Percentiles rank a stretch among this genome's conserved stretches.
These are phyloP conservation scores for Subacronicta megacephala DNA, from an alignment of 2,888 invertebrate species.

Conservation along the genomic window DNA sequence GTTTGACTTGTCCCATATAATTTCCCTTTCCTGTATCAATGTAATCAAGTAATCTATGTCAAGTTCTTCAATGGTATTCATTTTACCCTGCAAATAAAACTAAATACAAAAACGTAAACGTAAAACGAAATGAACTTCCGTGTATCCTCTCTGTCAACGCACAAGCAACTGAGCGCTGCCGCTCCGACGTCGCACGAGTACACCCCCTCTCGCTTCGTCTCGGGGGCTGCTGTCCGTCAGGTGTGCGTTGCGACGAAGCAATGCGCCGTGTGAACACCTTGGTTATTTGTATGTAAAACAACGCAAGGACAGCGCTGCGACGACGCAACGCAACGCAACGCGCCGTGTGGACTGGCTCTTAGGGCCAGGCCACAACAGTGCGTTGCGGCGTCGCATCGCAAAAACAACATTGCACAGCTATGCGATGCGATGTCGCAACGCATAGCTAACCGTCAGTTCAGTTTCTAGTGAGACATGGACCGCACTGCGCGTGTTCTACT, in stretches of 20 bases:
- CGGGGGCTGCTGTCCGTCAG: slow-evolving; percentile 30
- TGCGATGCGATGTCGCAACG: too few species aligned
- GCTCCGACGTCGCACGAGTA: slow-evolving; percentile 27
- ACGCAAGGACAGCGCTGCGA: slow-evolving; percentile 22
- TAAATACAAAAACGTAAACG: too few species aligned
- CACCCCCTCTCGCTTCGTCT: slow-evolving; percentile 37
- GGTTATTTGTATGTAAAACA: slow-evolving; percentile 31
- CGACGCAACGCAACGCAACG: slow-evolving; percentile 5
- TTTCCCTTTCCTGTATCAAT: slow-evolving; percentile 34
- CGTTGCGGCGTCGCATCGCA: too few species aligned
- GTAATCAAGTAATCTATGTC: slow-evolving; percentile 26
- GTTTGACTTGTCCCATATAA: slow-evolving; percentile 36
- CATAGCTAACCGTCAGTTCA: too few species aligned
- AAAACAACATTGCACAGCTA: too few species aligned
- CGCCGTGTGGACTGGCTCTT: slow-evolving; percentile 1
- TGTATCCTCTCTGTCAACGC: slow-evolving; percentile 14
- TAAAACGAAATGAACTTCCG: too few species aligned
- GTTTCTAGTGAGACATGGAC: too few species aligned
- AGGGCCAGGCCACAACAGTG: too few species aligned
- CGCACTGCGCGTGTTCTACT: too few species aligned
- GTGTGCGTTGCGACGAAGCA: slow-evolving; percentile 35
- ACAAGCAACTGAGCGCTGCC: slow-evolving; percentile 42
- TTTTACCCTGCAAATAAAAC: too few species aligned
- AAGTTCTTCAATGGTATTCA: too few species aligned
- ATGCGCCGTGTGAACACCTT: slow-evolving; percentile 32